Evolutionary conservation across 2,113 vertebrate species (phyloP).

Genomic region (Hypocryptadius cinnamomeus): DNA sequence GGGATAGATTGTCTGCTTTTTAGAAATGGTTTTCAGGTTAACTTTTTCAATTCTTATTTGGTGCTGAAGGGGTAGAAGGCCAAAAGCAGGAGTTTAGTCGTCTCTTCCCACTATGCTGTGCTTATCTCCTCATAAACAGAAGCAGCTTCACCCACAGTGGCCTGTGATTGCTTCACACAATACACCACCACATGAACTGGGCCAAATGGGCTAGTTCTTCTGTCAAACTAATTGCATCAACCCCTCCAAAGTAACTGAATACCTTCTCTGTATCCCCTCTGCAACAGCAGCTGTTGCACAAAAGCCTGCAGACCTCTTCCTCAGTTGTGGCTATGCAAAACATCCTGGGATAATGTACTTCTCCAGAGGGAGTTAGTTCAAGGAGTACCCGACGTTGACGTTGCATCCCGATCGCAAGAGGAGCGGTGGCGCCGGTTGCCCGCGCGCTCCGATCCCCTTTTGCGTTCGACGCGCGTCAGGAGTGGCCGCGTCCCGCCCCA

Average conservation of each 20-base stretch:
- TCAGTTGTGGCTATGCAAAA: neutral
- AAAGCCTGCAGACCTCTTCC: neutral
- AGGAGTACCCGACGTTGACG: neutral
- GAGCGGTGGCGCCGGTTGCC: no score
- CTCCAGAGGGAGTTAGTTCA: neutral
- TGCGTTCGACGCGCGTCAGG: no score
- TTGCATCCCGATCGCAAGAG: no score
- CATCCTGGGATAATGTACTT: neutral
- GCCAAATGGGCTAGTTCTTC: neutral
- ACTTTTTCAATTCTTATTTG: neutral
- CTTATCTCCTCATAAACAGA: slow-evolving; percentile 41
- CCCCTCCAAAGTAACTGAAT: slow-evolving; percentile 33
- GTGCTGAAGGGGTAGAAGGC: slow-evolving; percentile 3
- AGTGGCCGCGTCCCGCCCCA: no score
- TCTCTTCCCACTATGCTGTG: slow-evolving; percentile 31
- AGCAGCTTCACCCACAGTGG: neutral
- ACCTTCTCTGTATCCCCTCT: neutral
- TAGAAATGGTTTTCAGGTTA: neutral
- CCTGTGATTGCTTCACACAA: slow-evolving; percentile 15
- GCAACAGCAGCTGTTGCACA: slow-evolving; percentile 55
- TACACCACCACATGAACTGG: slow-evolving; percentile 21
- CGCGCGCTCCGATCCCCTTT: no score
- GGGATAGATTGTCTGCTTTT: neutral
- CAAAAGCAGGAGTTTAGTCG: neutral
- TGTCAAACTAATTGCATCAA: slow-evolving; percentile 47